phyloP scores from a whole-genome alignment of 1,140 invertebrate genomes.

The Gonioctena quinquepunctata region DNA sequence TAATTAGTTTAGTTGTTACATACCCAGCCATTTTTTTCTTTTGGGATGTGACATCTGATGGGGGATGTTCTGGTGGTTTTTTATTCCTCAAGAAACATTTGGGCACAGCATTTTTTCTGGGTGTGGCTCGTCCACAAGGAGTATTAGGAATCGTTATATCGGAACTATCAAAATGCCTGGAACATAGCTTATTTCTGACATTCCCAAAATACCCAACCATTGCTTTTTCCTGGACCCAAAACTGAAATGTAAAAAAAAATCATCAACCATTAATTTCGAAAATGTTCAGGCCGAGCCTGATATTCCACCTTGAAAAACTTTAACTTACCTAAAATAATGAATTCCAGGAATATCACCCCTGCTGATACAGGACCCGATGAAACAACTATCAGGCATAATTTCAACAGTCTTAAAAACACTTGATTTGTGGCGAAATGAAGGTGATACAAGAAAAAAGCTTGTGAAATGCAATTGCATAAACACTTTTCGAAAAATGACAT shows the following conservation, averaged over 20 bases:
- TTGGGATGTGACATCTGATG: neutral
- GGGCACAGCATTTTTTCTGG: neutral
- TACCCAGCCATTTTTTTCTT: neutral
- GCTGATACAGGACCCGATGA: neutral
- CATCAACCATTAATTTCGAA: neutral
- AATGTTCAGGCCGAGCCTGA: neutral
- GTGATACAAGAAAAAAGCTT: neutral
- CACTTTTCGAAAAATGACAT: neutral
- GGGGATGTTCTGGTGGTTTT: neutral
- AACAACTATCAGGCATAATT: neutral
- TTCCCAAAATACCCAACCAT: neutral
- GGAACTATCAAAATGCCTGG: neutral
- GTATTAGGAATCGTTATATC: neutral
- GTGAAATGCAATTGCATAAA: neutral
- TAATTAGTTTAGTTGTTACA: neutral
- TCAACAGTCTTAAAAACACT: neutral
- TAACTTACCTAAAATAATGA: neutral
- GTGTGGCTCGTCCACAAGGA: neutral
- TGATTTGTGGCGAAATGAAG: neutral
- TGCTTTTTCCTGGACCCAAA: neutral
- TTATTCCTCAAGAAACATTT: neutral
- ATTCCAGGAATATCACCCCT: neutral
- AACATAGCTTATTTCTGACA: neutral
- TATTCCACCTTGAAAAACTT: neutral
- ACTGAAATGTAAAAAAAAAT: neutral